Conservation (phyloP, 2,888 invertebrate genomes). For the Eilema depressum region DNA sequence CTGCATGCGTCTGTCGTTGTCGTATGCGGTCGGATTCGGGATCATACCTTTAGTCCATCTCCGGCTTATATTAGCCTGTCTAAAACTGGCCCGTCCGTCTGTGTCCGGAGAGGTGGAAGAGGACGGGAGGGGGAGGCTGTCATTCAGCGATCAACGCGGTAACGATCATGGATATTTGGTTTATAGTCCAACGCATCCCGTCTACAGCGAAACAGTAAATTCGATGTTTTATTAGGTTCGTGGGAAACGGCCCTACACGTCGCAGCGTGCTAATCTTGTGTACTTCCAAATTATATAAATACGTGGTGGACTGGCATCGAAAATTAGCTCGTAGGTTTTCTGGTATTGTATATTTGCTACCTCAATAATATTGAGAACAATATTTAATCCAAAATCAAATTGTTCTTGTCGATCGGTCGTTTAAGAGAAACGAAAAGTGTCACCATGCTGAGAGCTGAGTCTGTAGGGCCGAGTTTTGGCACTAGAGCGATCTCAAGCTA, state of each 20-base stretch:
- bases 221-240: slow-evolving; percentile 20
- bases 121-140: not conserved
- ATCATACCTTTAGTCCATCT: too few species aligned
- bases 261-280: not conserved
- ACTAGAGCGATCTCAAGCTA: too few species aligned
- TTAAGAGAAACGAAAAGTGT: too few species aligned
- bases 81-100: not conserved
- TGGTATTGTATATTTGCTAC: too few species aligned
- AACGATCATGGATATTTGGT: slow-evolving; percentile 27
- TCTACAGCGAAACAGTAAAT: slow-evolving; percentile 25
- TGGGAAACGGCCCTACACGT: slow-evolving; percentile 22
- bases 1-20: too few species aligned
- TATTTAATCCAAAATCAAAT: too few species aligned
- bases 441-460: too few species aligned
- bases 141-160: slow-evolving; percentile 27
- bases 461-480: too few species aligned
- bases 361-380: too few species aligned
- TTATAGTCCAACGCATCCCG: slow-evolving; percentile 37
- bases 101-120: not conserved
- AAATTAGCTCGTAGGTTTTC: not conserved
- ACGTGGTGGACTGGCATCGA: not conserved
- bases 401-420: too few species aligned
- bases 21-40: too few species aligned
- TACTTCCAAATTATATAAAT: not conserved
- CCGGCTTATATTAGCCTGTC: not conserved